Evolutionary conservation across 64 coral and sea anemone genomes (phyloP), one percentile per base, ranked within the genome.

Genomic region (Montipora sp.): DNA sequence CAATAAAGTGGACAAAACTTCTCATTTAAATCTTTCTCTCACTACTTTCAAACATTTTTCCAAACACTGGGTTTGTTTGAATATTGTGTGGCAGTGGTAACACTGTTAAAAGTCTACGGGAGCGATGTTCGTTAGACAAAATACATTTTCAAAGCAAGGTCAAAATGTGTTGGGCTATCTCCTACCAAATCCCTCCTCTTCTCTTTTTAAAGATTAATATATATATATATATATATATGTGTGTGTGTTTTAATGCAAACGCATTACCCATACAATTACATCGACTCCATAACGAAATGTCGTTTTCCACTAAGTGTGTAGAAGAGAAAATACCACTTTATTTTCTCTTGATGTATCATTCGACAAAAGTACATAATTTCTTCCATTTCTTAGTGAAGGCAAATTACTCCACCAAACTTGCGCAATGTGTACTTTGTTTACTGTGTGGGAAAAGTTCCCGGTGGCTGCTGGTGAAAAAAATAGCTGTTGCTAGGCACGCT

Each of bases 401-500:
- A 85, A 14, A 9, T 20, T 51, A 49, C 47, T 85, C 18, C 16
- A 43, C 44, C n/a, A 8, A 57, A 11, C 23, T 50, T 82, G 4
- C 13, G 8, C 65, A 8, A 2, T 71, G 63, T 85, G 70, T 85
- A 3, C 65, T 50, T 72, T 85, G 46, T 7, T 7, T 72, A 69
- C 65, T 72, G 44, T 85, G 43, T 71, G 82, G 36, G 82, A 85
- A 85, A 71, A 72, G 82, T 71, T 85, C 66, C 46, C 4, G 82
- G 60, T 85, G 43, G 47, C 46, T 21, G 65, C 66, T 44, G 53
- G 53, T 57, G 65, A 65, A 5, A 85, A 85, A 85, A 50, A 15
- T 71, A 14, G 12, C 44, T 50, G 82, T 85, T 85, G 82, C 82
- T 85, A 85, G 65, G 82, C 82, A 85, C n/a, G 47, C 60, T 23